A percentile compares a stretch with the other conserved stretches of the same genome.
phyloP scores from a whole-genome alignment of 2,888 invertebrate genomes.

The Mycalesis mineus region DNA sequence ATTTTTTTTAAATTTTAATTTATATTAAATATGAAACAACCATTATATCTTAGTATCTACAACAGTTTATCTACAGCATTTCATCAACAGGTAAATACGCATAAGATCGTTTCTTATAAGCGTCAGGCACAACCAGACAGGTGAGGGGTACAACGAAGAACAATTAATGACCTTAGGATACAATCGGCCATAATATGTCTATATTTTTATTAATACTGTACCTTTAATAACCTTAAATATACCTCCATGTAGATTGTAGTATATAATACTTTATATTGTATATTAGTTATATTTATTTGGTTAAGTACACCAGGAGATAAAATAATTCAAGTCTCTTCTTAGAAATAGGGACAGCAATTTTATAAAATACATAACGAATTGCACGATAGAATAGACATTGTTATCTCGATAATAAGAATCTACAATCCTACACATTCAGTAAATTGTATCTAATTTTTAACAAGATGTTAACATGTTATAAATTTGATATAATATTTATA shows the following conservation, averaged over 20 bases:
- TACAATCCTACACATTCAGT: background rate
- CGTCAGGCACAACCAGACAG: slow-evolving; percentile 31
- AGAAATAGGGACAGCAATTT: no score
- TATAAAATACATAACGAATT: background rate
- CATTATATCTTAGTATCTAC: slow-evolving; percentile 32
- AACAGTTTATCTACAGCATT: slow-evolving; percentile 21
- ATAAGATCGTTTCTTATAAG: slow-evolving; percentile 28
- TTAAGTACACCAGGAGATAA: no score
- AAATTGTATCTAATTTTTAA: background rate
- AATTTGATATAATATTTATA: background rate
- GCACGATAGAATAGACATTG: background rate
- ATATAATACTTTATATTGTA: no score
- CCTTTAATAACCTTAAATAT: background rate
- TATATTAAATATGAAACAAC: slow-evolving; percentile 41
- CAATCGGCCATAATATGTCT: background rate
- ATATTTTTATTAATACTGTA: background rate
- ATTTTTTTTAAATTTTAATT: slow-evolving; percentile 33
- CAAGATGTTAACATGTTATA: background rate
- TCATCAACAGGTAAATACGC: slow-evolving; percentile 26
- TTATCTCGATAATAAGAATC: background rate
- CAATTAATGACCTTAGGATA: slow-evolving; percentile 4
- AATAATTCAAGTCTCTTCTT: no score
- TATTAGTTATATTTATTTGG: no score
- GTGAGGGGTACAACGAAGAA: slow-evolving; percentile 2
- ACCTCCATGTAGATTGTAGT: no score